Base-by-base conservation (phyloP, 2,113 vertebrate species). In the Myotis lucifugus region DNA sequence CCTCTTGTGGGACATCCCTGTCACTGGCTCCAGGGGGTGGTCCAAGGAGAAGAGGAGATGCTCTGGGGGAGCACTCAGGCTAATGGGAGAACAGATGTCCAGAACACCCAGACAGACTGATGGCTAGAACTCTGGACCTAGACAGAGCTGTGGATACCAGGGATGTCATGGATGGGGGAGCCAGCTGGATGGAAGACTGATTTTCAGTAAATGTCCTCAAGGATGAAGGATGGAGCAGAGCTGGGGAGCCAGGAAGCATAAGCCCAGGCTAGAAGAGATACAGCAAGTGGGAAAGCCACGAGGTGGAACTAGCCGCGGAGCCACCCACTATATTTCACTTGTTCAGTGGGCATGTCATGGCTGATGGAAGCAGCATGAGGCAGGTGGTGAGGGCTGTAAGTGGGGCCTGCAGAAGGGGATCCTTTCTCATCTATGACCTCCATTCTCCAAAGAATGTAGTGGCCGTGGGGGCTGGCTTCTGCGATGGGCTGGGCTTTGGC, bases 391-490 rank as follows among this genome's bases (percentile, higher is more conserved):
- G 73, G 54, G 56, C n/a, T 46, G 37, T 23, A 32, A 6, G 23
- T 19, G 50, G 90, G 81, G 48, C 40, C 64, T 84, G 8, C 1
- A 15, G 34, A 76, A 40, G 34, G 77, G 54, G 50, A 19, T 48
- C 46, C 48, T 78, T 67, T 77, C 77, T 95, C 50, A 97, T 27
- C 34, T 6, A 19, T 88, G 18, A 61, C 61, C 11, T 78, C 8
- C 0, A 4, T 29, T 82, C 52, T 91, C 86, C 88, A 73, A 98
- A 99, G 99, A 99, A 99, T 1, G 96, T 99, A 2, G 99, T 99
- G 52, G 99, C 99, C 0, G 99, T 99, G 0, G 99, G 99, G 6
- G 99, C 99, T 5, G 99, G 99, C 48, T 99, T 99, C 99, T 99
- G 99, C 0, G 99, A 99, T 0, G 99, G 99, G 2, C 99, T 99